These are phyloP conservation scores for Lydus trimaculatus DNA, from an alignment of 2,888 invertebrate species.

Conservation along the genomic window DNA sequence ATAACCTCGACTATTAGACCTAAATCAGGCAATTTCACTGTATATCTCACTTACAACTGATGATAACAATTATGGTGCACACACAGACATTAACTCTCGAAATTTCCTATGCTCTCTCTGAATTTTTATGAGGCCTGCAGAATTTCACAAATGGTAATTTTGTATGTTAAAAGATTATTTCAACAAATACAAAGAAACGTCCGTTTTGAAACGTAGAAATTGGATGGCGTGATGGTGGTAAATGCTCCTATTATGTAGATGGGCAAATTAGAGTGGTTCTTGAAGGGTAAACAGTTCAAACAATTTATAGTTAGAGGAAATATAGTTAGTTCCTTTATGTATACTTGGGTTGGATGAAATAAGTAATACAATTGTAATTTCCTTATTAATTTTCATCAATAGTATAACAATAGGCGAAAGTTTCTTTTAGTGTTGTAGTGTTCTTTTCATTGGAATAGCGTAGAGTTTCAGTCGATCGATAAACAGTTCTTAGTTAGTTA, in stretches of 20 bases:
- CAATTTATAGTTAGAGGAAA: neutral
- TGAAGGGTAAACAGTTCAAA: neutral
- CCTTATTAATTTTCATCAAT: too few species aligned
- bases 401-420: too few species aligned
- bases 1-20: constrained; percentile 39
- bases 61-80: constrained; percentile 19
- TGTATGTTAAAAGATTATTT: constrained; percentile 5
- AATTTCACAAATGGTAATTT: constrained; percentile 9
- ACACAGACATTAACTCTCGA: constrained; percentile 14
- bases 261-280: constrained; percentile 2
- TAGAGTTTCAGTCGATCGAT: neutral
- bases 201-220: neutral
- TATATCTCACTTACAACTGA: constrained; percentile 13
- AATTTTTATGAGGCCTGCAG: constrained; percentile 14
- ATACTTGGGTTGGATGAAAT: too few species aligned
- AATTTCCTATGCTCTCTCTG: neutral
- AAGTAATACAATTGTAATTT: neutral
- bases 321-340: too few species aligned
- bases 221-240: neutral
- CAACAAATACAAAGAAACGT: neutral
- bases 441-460: neutral
- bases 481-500: constrained; percentile 4
- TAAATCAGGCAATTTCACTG: constrained; percentile 42
- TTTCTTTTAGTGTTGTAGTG: too few species aligned
- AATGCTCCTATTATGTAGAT: neutral